Percentiles rank a stretch among this genome's conserved stretches.
Evolutionary conservation across 2,113 vertebrate species (phyloP).

Genomic region (Clarias macrocephalus): DNA sequence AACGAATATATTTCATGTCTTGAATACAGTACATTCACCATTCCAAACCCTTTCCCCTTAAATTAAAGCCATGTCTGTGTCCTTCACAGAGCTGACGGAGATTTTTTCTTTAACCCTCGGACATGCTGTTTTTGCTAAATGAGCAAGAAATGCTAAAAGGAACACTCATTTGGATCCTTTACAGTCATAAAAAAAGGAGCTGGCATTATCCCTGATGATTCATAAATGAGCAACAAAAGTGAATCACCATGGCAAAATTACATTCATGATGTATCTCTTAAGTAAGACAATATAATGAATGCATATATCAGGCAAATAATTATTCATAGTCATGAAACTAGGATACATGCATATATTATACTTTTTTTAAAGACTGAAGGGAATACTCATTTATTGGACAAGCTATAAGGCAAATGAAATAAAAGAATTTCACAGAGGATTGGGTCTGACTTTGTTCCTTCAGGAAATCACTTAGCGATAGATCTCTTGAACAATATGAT

Average conservation of each 20-base stretch:
- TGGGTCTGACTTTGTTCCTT: not conserved
- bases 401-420: not conserved
- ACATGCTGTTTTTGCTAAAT: not conserved
- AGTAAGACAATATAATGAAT: conserved; percentile 55
- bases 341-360: conserved; percentile 60
- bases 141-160: not conserved
- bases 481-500: not conserved
- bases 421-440: not conserved
- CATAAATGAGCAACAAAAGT: conserved; percentile 61
- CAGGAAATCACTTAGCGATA: not conserved
- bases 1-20: conserved; percentile 62
- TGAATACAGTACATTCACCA: conserved; percentile 68
- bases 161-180: conserved; percentile 5
- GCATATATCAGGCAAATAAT: conserved; percentile 44
- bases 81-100: conserved; percentile 49
- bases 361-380: conserved; percentile 59
- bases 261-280: conserved; percentile 64
- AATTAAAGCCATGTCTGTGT: conserved; percentile 53
- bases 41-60: conserved; percentile 47
- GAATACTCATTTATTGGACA: not conserved
- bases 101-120: conserved; percentile 6
- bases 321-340: conserved; percentile 60
- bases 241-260: conserved; percentile 62
- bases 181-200: not conserved
- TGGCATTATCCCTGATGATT: conserved; percentile 28